phyloP scores from a whole-genome alignment of 2,888 invertebrate species.

The Pterostichus niger region DNA sequence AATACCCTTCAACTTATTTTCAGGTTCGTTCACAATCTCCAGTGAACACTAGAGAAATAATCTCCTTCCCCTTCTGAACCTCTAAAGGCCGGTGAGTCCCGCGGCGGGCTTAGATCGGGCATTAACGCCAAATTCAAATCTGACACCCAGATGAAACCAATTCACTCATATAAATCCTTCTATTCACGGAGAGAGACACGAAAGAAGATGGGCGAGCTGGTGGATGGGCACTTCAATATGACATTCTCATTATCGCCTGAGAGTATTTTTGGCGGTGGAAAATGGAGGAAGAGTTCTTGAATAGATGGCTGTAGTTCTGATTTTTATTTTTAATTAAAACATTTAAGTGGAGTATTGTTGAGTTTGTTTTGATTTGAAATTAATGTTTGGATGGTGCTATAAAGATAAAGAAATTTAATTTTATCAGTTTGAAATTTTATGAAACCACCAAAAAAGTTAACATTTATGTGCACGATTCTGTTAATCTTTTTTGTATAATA shows the following conservation, averaged over 20 bases:
- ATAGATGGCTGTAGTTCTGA: conserved; percentile 23
- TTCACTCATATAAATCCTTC: conserved; percentile 54
- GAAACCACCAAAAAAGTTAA: too few relatives aligned
- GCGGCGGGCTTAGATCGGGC: neutral
- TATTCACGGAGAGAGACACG: conserved; percentile 37
- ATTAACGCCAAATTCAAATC: conserved; percentile 46
- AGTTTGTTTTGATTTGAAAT: neutral
- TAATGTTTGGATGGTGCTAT: too few relatives aligned
- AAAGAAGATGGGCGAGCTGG: neutral
- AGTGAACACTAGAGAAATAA: neutral
- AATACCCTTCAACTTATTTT: conserved; percentile 28
- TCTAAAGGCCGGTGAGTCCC: neutral
- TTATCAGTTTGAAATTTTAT: too few relatives aligned
- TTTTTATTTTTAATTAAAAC: conserved; percentile 45
- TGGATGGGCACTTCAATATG: conserved; percentile 49
- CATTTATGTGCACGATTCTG: too few relatives aligned
- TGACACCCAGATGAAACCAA: conserved; percentile 35
- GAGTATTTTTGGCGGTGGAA: conserved; percentile 31
- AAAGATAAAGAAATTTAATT: too few relatives aligned
- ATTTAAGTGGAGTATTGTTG: conserved; percentile 25
- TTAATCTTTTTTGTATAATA: too few relatives aligned
- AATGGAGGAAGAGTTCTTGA: conserved; percentile 26
- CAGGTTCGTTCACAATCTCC: conserved; percentile 3
- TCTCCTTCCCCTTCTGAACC: neutral
- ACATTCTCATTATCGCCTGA: conserved; percentile 48